Evolutionary conservation across 30 jellyfish, hydroid and myxozoan genomes (phyloP).

Genomic region (Hydractinia echinata): DNA sequence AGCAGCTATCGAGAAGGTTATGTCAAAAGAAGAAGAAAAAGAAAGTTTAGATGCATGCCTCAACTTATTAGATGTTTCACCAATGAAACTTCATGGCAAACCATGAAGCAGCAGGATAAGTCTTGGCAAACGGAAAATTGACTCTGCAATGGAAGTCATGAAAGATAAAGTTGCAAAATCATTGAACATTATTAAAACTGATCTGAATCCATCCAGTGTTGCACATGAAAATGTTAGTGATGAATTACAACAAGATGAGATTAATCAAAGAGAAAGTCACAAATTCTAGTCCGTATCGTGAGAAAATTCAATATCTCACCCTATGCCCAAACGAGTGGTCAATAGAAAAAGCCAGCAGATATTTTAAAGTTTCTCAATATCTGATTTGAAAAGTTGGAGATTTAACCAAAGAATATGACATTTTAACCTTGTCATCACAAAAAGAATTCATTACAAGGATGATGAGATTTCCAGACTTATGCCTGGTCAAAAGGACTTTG

Average conservation of each 20-base stretch:
- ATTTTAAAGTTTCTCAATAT: constrained; percentile 40
- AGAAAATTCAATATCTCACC: constrained; percentile 46
- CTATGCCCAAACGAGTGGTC: constrained; percentile 56
- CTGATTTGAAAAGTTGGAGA: constrained; percentile 6
- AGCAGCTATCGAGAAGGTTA: neutral
- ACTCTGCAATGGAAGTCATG: constrained; percentile 23
- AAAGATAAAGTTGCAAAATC: constrained; percentile 31
- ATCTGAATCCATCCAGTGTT: neutral
- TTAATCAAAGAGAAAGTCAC: neutral
- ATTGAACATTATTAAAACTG: neutral
- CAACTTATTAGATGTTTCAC: constrained; percentile 6
- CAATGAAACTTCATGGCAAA: constrained; percentile 32
- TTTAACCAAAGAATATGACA: neutral
- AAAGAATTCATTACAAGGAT: constrained; percentile 26
- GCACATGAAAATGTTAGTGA: neutral
- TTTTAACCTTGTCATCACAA: neutral
- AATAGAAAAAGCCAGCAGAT: neutral
- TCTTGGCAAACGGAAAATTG: constrained; percentile 36
- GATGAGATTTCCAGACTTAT: constrained; percentile 43
- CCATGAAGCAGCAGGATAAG: constrained; percentile 10
- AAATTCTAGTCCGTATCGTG: constrained; percentile 1
- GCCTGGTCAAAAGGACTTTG: constrained; percentile 57
- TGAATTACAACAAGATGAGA: constrained; percentile 15
- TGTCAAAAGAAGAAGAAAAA: neutral
- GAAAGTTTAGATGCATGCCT: constrained; percentile 1